Evolutionary conservation across 1,140 invertebrate species (phyloP).

Genomic region (Bombus pyrosoma): DNA sequence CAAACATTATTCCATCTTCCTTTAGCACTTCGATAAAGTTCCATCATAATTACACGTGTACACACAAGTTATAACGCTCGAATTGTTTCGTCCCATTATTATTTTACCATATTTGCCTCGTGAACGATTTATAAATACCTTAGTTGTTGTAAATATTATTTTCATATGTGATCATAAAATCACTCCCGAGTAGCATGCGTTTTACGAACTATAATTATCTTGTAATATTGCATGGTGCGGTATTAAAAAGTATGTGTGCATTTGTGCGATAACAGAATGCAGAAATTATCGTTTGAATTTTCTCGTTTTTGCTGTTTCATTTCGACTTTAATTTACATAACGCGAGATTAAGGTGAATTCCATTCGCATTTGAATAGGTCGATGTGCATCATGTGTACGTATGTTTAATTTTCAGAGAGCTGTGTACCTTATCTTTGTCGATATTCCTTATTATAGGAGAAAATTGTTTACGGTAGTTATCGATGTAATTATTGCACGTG

Average conservation of each 20-base stretch:
- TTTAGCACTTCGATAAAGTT: slow-evolving; percentile 10
- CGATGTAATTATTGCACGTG: slow-evolving; percentile 11
- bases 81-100: slow-evolving; percentile 11
- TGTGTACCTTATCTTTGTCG: neutral
- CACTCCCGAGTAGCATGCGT: neutral
- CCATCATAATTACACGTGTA: neutral
- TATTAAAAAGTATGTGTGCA: neutral
- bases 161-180: neutral
- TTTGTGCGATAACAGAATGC: neutral
- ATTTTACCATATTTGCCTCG: neutral
- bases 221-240: neutral
- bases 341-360: neutral
- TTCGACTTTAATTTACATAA: neutral
- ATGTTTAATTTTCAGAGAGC: neutral
- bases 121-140: slow-evolving; percentile 6
- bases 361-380: neutral
- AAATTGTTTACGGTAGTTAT: slow-evolving; percentile 1
- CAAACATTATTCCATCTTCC: slow-evolving; percentile 3
- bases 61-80: neutral
- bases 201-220: neutral
- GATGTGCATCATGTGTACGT: no score
- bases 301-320: no score
- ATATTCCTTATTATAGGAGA: neutral
- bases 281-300: neutral
- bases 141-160: neutral